phyloP scores from a whole-genome alignment of 2,113 vertebrate genomes.

The Xiphophorus maculatus region DNA sequence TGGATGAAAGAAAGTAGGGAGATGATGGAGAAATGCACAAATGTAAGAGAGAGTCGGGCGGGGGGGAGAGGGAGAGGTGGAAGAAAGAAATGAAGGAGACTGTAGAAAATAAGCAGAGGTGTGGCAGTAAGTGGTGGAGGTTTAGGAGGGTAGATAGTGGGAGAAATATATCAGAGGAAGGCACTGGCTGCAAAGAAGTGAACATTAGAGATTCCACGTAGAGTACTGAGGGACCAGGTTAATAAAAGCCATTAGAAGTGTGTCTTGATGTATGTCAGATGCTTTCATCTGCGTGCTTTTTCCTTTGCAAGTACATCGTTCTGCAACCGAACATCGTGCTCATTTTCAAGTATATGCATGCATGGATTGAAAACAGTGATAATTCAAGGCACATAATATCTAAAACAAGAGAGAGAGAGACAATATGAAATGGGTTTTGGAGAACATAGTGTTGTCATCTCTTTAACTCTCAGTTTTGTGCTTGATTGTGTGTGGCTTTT shows the following conservation, averaged over 20 bases:
- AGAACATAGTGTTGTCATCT: constrained; percentile 2
- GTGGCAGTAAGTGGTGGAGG: constrained; percentile 5
- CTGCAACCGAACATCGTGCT: constrained; percentile 37
- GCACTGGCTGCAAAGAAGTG: neutral
- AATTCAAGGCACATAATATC: constrained; percentile 18
- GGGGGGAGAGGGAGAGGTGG: neutral
- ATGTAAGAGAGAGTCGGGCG: neutral
- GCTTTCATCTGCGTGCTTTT: constrained; percentile 18
- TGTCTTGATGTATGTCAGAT: constrained; percentile 32
- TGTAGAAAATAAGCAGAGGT: constrained; percentile 1
- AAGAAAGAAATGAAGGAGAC: neutral
- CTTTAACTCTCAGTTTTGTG: neutral
- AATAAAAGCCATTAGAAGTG: constrained; percentile 31
- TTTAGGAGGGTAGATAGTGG: constrained; percentile 18
- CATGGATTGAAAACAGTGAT: neutral
- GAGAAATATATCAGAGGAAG: constrained; percentile 40
- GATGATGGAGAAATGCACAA: constrained; percentile 14
- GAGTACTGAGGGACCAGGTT: constrained; percentile 41
- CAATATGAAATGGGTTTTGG: neutral
- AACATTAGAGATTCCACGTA: constrained; percentile 12
- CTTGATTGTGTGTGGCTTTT: neutral
- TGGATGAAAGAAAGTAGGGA: constrained; percentile 35
- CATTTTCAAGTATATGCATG: constrained; percentile 12
- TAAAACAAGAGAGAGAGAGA: constrained; percentile 11
- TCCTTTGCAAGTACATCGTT: constrained; percentile 35